A percentile compares a stretch with the other conserved stretches of the same genome.
These are phyloP conservation scores for Clostera curtula DNA, from an alignment of 2,888 invertebrate species.

Conservation along the genomic window DNA sequence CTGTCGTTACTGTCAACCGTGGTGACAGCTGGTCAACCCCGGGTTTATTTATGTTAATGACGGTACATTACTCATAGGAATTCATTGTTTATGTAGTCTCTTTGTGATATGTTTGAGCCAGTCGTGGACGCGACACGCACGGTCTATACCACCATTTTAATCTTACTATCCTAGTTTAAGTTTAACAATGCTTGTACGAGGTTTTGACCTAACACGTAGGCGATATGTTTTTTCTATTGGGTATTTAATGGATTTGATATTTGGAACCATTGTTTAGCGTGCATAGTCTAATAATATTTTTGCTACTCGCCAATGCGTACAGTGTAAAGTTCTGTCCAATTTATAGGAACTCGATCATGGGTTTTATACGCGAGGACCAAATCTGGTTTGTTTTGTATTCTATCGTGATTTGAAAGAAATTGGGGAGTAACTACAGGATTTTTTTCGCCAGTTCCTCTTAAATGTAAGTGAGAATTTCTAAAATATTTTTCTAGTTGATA, in stretches of 20 bases:
- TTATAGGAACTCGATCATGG: slow-evolving; percentile 68
- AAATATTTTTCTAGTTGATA: slow-evolving; percentile 69
- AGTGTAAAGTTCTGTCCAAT: slow-evolving; percentile 60
- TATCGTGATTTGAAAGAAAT: slow-evolving; percentile 38
- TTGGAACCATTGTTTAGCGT: slow-evolving; percentile 65
- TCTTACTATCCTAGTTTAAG: slow-evolving; percentile 59
- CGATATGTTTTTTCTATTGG: slow-evolving; percentile 52
- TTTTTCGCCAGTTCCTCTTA: slow-evolving; percentile 75
- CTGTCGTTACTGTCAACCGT: too few species aligned
- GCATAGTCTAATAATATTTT: slow-evolving; percentile 70
- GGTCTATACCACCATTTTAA: slow-evolving; percentile 51
- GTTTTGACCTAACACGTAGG: slow-evolving; percentile 48
- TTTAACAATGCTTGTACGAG: slow-evolving; percentile 56
- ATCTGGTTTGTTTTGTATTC: slow-evolving; percentile 52
- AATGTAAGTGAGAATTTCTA: slow-evolving; percentile 73
- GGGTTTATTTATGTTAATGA: too few species aligned
- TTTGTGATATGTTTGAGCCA: slow-evolving; percentile 51
- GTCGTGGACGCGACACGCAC: slow-evolving; percentile 21
- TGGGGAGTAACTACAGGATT: slow-evolving; percentile 55
- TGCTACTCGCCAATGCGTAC: slow-evolving; percentile 56
- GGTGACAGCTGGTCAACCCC: too few species aligned
- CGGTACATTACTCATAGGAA: too few species aligned
- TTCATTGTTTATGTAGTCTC: slow-evolving; percentile 36
- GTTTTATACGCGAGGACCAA: slow-evolving; percentile 66
- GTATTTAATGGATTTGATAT: slow-evolving; percentile 68